phyloP scores from a whole-genome alignment of 2,888 invertebrate species.

The Vannuccia rotundouncinata region DNA sequence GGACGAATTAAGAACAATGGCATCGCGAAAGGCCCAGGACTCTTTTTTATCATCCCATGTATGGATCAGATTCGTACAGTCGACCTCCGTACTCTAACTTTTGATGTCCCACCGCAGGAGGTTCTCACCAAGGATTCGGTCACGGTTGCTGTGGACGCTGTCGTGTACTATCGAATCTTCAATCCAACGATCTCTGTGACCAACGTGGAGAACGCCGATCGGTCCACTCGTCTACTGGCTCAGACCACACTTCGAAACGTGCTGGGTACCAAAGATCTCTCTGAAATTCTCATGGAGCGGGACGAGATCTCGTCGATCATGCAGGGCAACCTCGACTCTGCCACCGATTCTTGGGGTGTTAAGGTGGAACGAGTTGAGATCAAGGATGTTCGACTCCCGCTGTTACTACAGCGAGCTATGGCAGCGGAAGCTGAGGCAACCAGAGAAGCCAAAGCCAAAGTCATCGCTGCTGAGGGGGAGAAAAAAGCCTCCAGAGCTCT shows the following conservation, averaged over 20 bases:
- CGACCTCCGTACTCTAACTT: constrained; percentile 42
- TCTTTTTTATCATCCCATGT: constrained; percentile 87
- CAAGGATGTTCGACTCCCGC: constrained; percentile 48
- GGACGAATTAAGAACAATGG: constrained; percentile 72
- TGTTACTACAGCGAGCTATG: constrained; percentile 53
- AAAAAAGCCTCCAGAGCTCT: constrained; percentile 69
- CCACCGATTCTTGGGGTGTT: constrained; percentile 3
- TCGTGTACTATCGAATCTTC: constrained; percentile 44
- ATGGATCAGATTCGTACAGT: constrained; percentile 40
- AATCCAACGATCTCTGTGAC: constrained; percentile 41
- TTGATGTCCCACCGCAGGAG: constrained; percentile 43
- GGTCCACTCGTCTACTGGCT: constrained; percentile 42
- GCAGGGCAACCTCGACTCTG: neutral
- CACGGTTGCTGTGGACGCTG: constrained; percentile 49
- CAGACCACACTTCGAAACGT: constrained; percentile 43
- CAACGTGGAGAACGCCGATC: constrained; percentile 42
- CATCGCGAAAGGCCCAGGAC: constrained; percentile 79
- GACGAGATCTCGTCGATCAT: constrained; percentile 49
- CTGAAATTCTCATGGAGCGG: constrained; percentile 47
- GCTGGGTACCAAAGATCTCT: constrained; percentile 45
- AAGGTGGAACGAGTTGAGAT: constrained; percentile 27
- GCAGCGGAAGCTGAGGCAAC: constrained; percentile 55
- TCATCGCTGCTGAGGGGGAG: constrained; percentile 53
- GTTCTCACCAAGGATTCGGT: constrained; percentile 51
- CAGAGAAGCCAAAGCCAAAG: constrained; percentile 58